Percentiles rank a stretch among this genome's conserved stretches.
phyloP scores from a whole-genome alignment of 1,140 invertebrate species.

The Nasonia vitripennis region DNA sequence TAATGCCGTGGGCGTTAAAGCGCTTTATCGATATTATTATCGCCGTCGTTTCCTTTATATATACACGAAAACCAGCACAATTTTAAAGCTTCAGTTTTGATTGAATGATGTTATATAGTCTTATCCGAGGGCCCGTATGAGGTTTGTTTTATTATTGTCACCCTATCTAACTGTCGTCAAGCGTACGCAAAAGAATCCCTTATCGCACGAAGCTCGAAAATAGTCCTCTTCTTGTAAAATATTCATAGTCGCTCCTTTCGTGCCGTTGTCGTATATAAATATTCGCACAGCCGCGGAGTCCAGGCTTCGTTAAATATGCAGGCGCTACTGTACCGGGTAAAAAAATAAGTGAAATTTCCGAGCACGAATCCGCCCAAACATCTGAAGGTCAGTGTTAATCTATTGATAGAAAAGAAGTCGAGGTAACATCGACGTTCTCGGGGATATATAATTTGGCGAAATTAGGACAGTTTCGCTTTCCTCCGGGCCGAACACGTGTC shows the following conservation, averaged over 20 bases:
- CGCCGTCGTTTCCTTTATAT: too few relatives aligned
- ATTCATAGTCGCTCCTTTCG: neutral
- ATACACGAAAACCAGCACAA: too few relatives aligned
- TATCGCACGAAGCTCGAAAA: too few relatives aligned
- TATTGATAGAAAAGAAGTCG: conserved; percentile 8
- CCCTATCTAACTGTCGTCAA: too few relatives aligned
- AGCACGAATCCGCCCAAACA: neutral
- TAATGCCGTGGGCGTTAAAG: too few relatives aligned
- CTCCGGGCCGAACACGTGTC: neutral
- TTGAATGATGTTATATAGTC: neutral
- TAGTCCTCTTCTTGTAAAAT: too few relatives aligned
- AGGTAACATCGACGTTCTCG: neutral
- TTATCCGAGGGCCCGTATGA: too few relatives aligned
- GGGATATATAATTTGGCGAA: neutral
- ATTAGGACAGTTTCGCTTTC: neutral
- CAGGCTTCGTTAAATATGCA: neutral
- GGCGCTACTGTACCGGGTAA: neutral
- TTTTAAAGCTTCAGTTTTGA: too few relatives aligned
- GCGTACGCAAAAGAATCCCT: too few relatives aligned
- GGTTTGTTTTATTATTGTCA: too few relatives aligned
- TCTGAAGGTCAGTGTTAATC: conserved; percentile 6
- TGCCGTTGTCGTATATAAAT: neutral
- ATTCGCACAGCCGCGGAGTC: neutral
- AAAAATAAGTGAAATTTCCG: neutral
- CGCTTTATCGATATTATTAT: too few relatives aligned